Conservation (phyloP, 2,888 invertebrate species). For the Drosophila pullipes region DNA sequence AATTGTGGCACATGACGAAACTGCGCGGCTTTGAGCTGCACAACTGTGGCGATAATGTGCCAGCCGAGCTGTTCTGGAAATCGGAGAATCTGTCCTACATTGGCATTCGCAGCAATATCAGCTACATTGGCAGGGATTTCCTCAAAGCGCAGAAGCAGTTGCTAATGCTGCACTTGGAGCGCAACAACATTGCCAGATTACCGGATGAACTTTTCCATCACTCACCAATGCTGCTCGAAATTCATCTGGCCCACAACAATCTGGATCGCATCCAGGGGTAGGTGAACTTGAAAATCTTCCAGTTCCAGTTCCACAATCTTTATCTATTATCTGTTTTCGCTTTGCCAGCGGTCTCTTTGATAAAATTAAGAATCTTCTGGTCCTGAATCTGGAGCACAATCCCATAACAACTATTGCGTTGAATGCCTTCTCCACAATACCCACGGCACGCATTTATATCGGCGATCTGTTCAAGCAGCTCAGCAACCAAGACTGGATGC, state of each 20-base stretch:
- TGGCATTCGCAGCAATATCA: constrained; percentile 67
- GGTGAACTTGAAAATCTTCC: not conserved
- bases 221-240: constrained; percentile 58
- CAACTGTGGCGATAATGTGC: constrained; percentile 71
- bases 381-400: constrained; percentile 70
- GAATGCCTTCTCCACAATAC: constrained; percentile 55
- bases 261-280: constrained; percentile 69
- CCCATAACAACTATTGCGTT: constrained; percentile 65
- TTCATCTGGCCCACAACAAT: constrained; percentile 68
- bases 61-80: constrained; percentile 69
- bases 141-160: constrained; percentile 60
- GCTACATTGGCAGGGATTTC: constrained; percentile 66
- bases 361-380: constrained; percentile 57
- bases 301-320: too few relatives aligned
- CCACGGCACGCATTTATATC: constrained; percentile 65
- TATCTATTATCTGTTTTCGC: not conserved
- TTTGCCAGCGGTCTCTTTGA: constrained; percentile 62
- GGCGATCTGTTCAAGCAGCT: constrained; percentile 53
- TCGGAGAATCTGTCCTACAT: constrained; percentile 62
- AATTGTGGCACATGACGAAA: constrained; percentile 67
- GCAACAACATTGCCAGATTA: constrained; percentile 67
- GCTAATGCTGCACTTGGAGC: constrained; percentile 53
- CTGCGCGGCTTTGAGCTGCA: constrained; percentile 59
- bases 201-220: constrained; percentile 65
- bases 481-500: constrained; percentile 58